Evolutionary conservation across 2,888 invertebrate species (phyloP), one percentile per base, ranked within the genome.

Genomic region (Gryllus longicercus): DNA sequence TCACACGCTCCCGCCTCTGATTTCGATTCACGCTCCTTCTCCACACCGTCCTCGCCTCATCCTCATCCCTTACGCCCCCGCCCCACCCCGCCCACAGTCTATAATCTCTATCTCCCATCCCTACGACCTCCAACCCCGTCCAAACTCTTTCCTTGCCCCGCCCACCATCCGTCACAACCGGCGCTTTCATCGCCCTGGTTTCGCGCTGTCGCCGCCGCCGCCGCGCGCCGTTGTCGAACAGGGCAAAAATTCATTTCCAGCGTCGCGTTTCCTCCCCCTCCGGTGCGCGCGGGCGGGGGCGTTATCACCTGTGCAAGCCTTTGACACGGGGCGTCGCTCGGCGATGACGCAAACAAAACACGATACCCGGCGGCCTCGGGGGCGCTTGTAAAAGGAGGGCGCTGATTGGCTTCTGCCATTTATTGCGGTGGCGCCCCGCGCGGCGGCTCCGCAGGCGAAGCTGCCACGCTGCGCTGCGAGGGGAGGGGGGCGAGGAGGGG

Each of bases 391-490:
- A 63, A 63, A 63, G 63, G 63, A 14, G n/a, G n/a, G 63, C 63
- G 63, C 63, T 63, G 63, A 63, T 63, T 63, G 63, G 63, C 63
- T 63, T 63, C 63, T 18, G 63, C n/a, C 63, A n/a, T 63, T 63
- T 63, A 63, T 63, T 18, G 63, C 63, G 63, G 63, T 18, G 63
- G 63, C 63, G 2, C 16, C 18, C 25, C 38, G 38, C 38, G 8
- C 38, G 8, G 38, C 38, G 5, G 38, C 38, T 5, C 38, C 38
- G 8, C 38, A 8, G 8, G 0, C 38, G 38, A 38, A 2, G 2
- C 25, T 8, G 38, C 38, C 38, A 8, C 38, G 38, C 38, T 38
- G 14, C 63, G 14, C 63, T 63, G n/a, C 3, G 63, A 1, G n/a
- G 63, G 51, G 16, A 51, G 51, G 51, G 16, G 51, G 21, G 21